Percentiles rank a stretch among this genome's conserved stretches.
phyloP scores from a whole-genome alignment of 2,888 invertebrate genomes.

The Norana najaformis region DNA sequence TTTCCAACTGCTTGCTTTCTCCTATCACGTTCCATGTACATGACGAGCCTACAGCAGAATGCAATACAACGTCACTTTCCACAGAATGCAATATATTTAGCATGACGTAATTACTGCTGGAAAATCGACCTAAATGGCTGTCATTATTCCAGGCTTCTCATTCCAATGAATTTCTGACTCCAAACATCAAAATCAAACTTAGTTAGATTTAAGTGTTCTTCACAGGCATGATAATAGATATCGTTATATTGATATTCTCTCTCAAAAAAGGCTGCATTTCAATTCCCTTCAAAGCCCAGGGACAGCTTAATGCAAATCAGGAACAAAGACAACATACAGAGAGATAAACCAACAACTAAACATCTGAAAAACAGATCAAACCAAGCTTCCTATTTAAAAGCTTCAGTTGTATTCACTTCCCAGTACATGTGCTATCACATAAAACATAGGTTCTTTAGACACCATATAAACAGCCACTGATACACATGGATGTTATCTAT shows the following conservation, averaged over 20 bases:
- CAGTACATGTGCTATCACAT: background rate
- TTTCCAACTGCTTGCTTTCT: slow-evolving; percentile 54
- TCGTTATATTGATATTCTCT: too few relatives aligned
- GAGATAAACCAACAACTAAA: too few relatives aligned
- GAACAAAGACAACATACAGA: background rate
- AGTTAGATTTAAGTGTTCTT: too few relatives aligned
- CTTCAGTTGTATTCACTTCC: too few relatives aligned
- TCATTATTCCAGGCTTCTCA: background rate
- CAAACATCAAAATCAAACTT: too few relatives aligned
- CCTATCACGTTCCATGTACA: slow-evolving; percentile 61
- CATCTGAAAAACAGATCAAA: background rate
- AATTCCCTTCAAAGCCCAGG: background rate
- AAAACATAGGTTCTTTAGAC: background rate
- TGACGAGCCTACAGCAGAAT: slow-evolving; percentile 53
- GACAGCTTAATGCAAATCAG: background rate
- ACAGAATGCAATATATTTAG: too few relatives aligned
- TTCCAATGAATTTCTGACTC: background rate
- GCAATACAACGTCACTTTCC: background rate
- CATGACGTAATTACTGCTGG: background rate
- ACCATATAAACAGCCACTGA: too few relatives aligned
- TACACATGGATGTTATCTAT: too few relatives aligned
- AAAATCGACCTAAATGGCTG: background rate
- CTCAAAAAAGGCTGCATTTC: background rate
- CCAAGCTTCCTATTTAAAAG: background rate
- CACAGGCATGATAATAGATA: too few relatives aligned